A percentile compares a stretch with the other conserved stretches of the same genome.
Evolutionary conservation across 1,140 invertebrate species (phyloP).

Genomic region (Helicoverpa armigera): DNA sequence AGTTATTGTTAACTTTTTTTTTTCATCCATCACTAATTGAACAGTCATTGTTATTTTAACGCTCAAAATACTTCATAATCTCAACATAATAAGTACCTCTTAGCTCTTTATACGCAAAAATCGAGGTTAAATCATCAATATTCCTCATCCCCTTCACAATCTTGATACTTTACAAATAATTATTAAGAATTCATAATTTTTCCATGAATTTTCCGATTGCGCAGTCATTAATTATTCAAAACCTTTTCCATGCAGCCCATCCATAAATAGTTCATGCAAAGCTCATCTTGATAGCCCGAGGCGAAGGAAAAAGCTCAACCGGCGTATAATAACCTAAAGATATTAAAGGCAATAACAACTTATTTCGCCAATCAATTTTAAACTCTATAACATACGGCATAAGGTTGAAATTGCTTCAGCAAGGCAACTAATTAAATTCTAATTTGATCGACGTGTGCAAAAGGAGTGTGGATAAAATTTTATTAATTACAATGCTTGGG

Average conservation of each 20-base stretch:
- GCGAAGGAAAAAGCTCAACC: slow-evolving; percentile 20
- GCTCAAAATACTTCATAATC: too few relatives aligned
- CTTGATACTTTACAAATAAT: not conserved
- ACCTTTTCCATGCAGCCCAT: not conserved
- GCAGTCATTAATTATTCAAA: slow-evolving; percentile 7
- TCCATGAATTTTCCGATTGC: slow-evolving; percentile 2
- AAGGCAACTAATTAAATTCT: slow-evolving; percentile 38
- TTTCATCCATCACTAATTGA: too few relatives aligned
- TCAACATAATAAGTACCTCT: too few relatives aligned
- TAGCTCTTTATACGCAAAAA: too few relatives aligned
- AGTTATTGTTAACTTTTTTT: too few relatives aligned
- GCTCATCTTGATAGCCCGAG: slow-evolving; percentile 12
- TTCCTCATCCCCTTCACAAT: not conserved
- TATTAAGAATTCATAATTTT: not conserved
- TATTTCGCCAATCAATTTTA: not conserved
- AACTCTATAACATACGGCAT: not conserved
- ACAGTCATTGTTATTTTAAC: too few relatives aligned
- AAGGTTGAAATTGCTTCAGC: not conserved
- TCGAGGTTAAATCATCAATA: too few relatives aligned
- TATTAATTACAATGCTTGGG: slow-evolving; percentile 33
- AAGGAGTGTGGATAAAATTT: slow-evolving; percentile 26
- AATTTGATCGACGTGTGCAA: slow-evolving; percentile 45
- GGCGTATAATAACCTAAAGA: slow-evolving; percentile 19
- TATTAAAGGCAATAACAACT: slow-evolving; percentile 4
- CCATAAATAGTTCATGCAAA: slow-evolving; percentile 16